phyloP scores from a whole-genome alignment of 2,888 invertebrate genomes.

The Pherbina coryleti region DNA sequence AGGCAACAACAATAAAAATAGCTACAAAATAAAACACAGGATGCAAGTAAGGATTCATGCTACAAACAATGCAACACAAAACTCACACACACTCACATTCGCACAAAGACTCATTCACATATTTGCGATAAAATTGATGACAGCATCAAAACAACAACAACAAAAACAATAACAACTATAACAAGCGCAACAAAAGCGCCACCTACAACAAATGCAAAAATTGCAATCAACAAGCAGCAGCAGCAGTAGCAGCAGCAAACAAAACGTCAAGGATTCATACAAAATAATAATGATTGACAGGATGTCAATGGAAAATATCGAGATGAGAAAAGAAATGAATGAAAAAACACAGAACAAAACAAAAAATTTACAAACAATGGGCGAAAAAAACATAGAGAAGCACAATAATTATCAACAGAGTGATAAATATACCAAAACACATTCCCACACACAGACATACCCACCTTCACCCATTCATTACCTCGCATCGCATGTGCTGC shows the following conservation, averaged over 20 bases:
- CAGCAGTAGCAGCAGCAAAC: conserved; percentile 24
- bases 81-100: background rate
- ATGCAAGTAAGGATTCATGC: background rate
- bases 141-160: conserved; percentile 2
- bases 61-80: background rate
- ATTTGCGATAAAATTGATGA: conserved; percentile 17
- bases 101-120: background rate
- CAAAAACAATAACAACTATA: background rate
- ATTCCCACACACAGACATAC: conserved; percentile 2
- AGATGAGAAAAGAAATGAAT: conserved; percentile 3
- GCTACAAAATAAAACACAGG: conserved; percentile 4
- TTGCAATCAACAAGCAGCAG: conserved; percentile 29
- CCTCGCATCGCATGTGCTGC: background rate
- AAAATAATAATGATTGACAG: conserved; percentile 61
- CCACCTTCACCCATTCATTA: background rate
- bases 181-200: conserved; percentile 20
- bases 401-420: conserved; percentile 24
- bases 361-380: background rate
- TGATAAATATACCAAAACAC: conserved; percentile 7
- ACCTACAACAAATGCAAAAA: conserved; percentile 10
- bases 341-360: background rate
- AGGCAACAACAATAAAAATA: conserved; percentile 2
- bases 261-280: conserved; percentile 42
- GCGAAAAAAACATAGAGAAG: conserved; percentile 3
- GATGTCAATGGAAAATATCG: conserved; percentile 44